These are phyloP conservation scores for Erpetoichthys calabaricus DNA, from an alignment of 2,797 vertebrate genomes.

Conservation along the genomic window DNA sequence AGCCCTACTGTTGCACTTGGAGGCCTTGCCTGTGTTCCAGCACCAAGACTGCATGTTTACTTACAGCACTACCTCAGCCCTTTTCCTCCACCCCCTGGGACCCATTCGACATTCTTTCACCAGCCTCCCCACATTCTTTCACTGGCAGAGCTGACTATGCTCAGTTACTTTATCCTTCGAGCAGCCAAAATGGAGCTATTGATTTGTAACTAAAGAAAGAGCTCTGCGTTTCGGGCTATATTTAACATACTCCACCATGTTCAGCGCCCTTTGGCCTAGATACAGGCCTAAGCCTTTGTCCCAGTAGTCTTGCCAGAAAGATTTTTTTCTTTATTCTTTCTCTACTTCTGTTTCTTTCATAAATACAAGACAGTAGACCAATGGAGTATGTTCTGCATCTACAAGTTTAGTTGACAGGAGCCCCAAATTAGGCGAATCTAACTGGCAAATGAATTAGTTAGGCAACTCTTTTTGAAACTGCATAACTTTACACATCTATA, in stretches of 20 bases:
- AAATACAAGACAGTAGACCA: constrained; percentile 6
- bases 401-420: constrained; percentile 15
- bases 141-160: constrained; percentile 24
- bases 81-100: constrained; percentile 16
- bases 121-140: constrained; percentile 35
- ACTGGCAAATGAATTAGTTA: neutral
- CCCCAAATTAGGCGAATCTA: constrained; percentile 11
- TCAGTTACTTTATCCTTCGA: constrained; percentile 18
- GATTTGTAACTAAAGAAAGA: constrained; percentile 15
- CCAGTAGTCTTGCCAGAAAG: constrained; percentile 3
- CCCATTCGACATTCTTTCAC: constrained; percentile 37
- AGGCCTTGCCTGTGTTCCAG: constrained; percentile 10
- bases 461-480: neutral
- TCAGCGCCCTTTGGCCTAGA: constrained; percentile 19
- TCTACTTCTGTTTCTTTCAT: constrained; percentile 1
- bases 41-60: constrained; percentile 26
- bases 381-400: constrained; percentile 13
- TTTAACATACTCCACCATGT: constrained; percentile 7
- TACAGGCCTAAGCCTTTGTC: constrained; percentile 14
- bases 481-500: too few species aligned
- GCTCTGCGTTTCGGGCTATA: constrained; percentile 6
- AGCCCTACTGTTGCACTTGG: constrained; percentile 10
- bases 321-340: neutral
- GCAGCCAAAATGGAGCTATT: constrained; percentile 15
- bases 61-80: constrained; percentile 23